These are phyloP conservation scores for Temnothorax nylanderi DNA, from an alignment of 1,140 invertebrate genomes.

Conservation along the genomic window DNA sequence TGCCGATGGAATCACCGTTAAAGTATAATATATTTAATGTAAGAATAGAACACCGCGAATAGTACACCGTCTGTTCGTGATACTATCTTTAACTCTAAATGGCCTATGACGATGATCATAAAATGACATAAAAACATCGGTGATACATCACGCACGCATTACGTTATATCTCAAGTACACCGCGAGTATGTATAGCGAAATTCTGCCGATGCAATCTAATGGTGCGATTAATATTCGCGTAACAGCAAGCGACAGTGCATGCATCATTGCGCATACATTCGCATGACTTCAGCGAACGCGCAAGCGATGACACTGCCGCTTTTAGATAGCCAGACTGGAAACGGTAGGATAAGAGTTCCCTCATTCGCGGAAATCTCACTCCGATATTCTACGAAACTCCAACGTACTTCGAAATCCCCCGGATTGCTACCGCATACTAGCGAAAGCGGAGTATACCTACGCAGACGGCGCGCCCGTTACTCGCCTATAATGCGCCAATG, in stretches of 20 bases:
- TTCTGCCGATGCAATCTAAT: constrained; percentile 28
- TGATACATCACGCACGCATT: background rate
- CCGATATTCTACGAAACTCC: constrained; percentile 14
- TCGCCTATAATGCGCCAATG: background rate
- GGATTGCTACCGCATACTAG: background rate
- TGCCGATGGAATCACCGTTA: background rate
- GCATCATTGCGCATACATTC: constrained; percentile 20
- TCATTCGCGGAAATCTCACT: constrained; percentile 1
- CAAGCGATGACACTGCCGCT: constrained; percentile 25
- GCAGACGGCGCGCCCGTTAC: constrained; percentile 4
- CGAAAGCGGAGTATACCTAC: background rate
- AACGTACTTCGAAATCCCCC: background rate
- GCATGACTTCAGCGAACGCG: constrained; percentile 33
- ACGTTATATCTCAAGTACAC: background rate
- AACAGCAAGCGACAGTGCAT: background rate
- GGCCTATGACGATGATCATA: background rate
- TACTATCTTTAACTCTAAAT: background rate
- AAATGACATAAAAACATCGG: background rate
- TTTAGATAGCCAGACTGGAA: constrained; percentile 22
- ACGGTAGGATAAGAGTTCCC: constrained; percentile 6
- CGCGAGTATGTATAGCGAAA: background rate
- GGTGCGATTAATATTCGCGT: constrained; percentile 33
- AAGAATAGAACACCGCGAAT: background rate
- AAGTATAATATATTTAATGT: constrained; percentile 2
- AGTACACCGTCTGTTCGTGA: background rate